Percentiles rank a stretch among this genome's conserved stretches.
phyloP scores from a whole-genome alignment of 2,797 vertebrate genomes.

The Podarcis lilfordi region DNA sequence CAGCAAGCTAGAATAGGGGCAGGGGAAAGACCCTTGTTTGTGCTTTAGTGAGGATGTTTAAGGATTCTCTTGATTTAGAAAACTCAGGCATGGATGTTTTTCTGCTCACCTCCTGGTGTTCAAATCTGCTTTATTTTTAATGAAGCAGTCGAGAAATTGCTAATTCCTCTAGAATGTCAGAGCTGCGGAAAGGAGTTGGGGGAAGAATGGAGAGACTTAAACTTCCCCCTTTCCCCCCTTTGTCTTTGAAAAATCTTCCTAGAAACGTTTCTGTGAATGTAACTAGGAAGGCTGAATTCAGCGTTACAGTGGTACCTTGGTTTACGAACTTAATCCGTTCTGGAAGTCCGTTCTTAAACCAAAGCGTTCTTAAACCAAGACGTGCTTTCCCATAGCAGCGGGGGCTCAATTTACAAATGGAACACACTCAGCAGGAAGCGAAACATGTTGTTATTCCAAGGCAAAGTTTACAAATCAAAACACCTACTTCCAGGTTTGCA shows the following conservation, averaged over 20 bases:
- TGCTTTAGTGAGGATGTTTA: background rate
- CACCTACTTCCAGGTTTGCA: too few species aligned
- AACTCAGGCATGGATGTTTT: background rate
- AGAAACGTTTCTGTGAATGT: background rate
- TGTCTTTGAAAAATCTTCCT: background rate
- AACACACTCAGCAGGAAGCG: too few species aligned
- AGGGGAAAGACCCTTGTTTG: background rate
- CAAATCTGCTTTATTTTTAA: background rate
- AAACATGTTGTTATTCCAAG: too few species aligned
- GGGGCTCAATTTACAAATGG: too few species aligned
- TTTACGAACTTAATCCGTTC: too few species aligned
- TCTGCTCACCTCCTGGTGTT: background rate
- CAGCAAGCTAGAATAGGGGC: background rate
- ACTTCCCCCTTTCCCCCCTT: background rate
- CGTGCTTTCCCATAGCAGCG: too few species aligned
- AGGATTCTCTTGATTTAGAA: background rate
- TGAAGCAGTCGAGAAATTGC: background rate
- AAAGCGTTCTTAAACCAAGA: too few species aligned
- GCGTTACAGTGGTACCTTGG: background rate
- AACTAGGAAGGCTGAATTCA: background rate
- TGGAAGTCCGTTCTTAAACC: too few species aligned
- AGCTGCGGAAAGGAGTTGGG: background rate
- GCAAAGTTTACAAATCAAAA: too few species aligned
- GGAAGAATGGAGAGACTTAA: background rate
- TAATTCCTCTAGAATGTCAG: background rate